A percentile compares a stretch with the other conserved stretches of the same genome.
phyloP scores from a whole-genome alignment of 64 coral and sea anemone species.

The Montipora cactus region DNA sequence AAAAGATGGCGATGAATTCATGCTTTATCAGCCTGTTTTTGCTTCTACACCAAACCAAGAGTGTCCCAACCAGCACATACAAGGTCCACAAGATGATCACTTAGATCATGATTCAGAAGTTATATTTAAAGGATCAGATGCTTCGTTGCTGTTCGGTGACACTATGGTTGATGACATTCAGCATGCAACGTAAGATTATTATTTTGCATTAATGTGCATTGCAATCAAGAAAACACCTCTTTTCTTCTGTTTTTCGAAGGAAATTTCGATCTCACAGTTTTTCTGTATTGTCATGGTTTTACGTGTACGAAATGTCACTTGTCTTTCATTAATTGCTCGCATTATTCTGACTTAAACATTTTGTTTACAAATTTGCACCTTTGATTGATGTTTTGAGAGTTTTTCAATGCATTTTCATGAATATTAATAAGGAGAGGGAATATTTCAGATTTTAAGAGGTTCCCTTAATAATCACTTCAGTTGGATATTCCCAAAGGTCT shows the following conservation, averaged over 20 bases:
- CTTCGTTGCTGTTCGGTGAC: not conserved
- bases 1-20: constrained; percentile 2
- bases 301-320: not conserved
- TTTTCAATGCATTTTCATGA: not conserved
- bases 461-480: too few relatives aligned
- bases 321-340: not conserved
- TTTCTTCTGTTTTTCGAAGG: not conserved
- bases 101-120: constrained; percentile 2
- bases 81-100: not conserved
- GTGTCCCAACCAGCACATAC: not conserved
- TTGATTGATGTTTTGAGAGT: not conserved
- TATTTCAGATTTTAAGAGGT: too few relatives aligned
- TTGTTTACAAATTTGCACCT: not conserved
- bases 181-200: constrained; percentile 9
- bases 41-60: constrained; percentile 1
- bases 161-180: constrained; percentile 34
- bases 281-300: not conserved
- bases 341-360: too few relatives aligned
- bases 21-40: constrained; percentile 16
- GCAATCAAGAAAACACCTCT: not conserved
- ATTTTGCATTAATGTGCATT: not conserved
- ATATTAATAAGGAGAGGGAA: too few relatives aligned
- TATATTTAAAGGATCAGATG: constrained; percentile 19
- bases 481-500: too few relatives aligned
- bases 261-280: not conserved